These are phyloP conservation scores for Ellobium chinense DNA, from an alignment of 2,888 invertebrate genomes.

Conservation along the genomic window DNA sequence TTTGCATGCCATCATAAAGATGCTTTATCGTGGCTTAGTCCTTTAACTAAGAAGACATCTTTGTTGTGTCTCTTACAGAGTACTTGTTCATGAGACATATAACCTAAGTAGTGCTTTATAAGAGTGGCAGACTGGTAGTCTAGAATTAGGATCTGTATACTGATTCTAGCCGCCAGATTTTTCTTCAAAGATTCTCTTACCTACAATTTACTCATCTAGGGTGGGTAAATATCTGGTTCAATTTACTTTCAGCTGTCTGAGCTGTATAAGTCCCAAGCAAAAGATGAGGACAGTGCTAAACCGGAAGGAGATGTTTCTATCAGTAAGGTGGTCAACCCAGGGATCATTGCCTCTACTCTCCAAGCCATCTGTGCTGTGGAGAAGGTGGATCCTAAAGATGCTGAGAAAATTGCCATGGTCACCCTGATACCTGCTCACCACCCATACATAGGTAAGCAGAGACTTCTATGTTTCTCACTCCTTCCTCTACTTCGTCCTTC, in stretches of 20 bases:
- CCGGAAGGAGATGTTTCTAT: not conserved
- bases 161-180: no score
- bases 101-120: no score
- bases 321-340: slow-evolving; percentile 44
- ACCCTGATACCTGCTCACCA: slow-evolving; percentile 88
- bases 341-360: slow-evolving; percentile 76
- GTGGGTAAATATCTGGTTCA: no score
- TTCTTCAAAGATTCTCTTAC: no score
- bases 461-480: not conserved
- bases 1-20: no score
- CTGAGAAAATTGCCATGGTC: slow-evolving; percentile 84
- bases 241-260: slow-evolving; percentile 48
- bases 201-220: no score
- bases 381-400: slow-evolving; percentile 81
- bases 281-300: slow-evolving; percentile 71
- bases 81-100: no score
- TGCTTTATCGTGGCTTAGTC: no score
- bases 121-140: no score
- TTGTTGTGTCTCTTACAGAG: no score
- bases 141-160: no score
- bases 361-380: slow-evolving; percentile 71
- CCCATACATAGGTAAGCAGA: slow-evolving; percentile 82
- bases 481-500: not conserved
- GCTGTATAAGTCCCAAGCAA: slow-evolving; percentile 38
- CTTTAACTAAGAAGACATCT: no score